Evolutionary conservation across 2,113 vertebrate genomes (phyloP), one percentile per base, ranked within the genome.

Genomic region (Paraplagusia blochii): DNA sequence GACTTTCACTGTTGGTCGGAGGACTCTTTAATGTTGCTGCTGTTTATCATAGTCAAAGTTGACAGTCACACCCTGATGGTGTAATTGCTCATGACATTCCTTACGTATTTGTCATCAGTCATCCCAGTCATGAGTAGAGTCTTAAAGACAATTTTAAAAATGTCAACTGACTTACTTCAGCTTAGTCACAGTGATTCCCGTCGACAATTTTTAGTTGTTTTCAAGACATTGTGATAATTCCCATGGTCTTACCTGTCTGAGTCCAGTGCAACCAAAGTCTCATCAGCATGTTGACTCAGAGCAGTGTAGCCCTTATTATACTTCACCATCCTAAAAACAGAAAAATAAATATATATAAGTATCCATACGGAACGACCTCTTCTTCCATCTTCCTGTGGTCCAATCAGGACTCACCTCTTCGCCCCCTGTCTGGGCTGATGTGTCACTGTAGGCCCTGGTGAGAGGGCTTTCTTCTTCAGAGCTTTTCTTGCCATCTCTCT

Each of bases 271-370:
- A 96, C 90, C 74, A 97, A 81, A 44, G 88, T 90, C 52, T 97
- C 96, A 45, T 98, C 96, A 1, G 88, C 87, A 1, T 81, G 91
- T 85, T 99, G 96, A 85, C 92, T 96, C 72, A 99, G 83, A 0
- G 93, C 92, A 0, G 92, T 73, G 29, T 98, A 98, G 62, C 94
- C 96, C 82, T 93, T 98, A 84, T 96, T 97, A 57, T 92, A 98
- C 80, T 94, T 98, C 70, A 96, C 89, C 0, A 77, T 90, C 82
- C 93, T 86, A 17, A 55, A 60, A 60, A 34, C n/a, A 63, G 33
- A 69, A 56, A 0, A 3, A 59, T n/a, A 72, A 65, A 59, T 1
- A n/a, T 33, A n/a, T 13, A 33, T 13, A 42, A 11, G 1, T 1
- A 2, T n/a, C 8, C 2, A 52, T 53, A 15, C 0, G 40, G 40